A percentile compares a stretch with the other conserved stretches of the same genome.
Conservation (phyloP, 2,113 vertebrate species). For the Puffinus mauretanicus region DNA sequence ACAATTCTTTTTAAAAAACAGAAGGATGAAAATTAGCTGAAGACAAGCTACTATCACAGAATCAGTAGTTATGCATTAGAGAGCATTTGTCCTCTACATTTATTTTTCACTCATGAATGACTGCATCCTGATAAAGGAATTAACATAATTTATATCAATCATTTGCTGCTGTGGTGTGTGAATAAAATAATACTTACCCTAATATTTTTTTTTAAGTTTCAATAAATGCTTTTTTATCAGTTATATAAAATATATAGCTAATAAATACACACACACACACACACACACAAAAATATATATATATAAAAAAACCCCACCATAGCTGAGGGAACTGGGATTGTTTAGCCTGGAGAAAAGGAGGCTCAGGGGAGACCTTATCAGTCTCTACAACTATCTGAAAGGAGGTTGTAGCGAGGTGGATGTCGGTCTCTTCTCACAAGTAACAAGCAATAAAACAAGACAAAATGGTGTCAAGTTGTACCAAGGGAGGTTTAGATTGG, state of each 20-base stretch:
- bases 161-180: not conserved
- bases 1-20: not conserved
- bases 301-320: too few relatives aligned
- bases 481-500: too few relatives aligned
- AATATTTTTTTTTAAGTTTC: not conserved
- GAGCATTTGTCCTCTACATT: not conserved
- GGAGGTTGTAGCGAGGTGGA: too few relatives aligned
- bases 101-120: conserved; percentile 47
- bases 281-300: too few relatives aligned
- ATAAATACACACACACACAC: too few relatives aligned
- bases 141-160: conserved; percentile 13
- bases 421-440: too few relatives aligned
- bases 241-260: not conserved
- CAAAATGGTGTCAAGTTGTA: too few relatives aligned
- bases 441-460: too few relatives aligned
- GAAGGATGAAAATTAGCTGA: not conserved
- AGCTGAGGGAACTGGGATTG: too few relatives aligned
- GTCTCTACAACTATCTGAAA: too few relatives aligned
- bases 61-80: not conserved
- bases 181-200: not conserved
- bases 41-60: not conserved
- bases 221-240: not conserved
- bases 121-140: not conserved
- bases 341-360: too few relatives aligned
- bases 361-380: too few relatives aligned